Evolutionary conservation across 2,113 vertebrate species (phyloP).

Genomic region (Microcebus griseorufus): DNA sequence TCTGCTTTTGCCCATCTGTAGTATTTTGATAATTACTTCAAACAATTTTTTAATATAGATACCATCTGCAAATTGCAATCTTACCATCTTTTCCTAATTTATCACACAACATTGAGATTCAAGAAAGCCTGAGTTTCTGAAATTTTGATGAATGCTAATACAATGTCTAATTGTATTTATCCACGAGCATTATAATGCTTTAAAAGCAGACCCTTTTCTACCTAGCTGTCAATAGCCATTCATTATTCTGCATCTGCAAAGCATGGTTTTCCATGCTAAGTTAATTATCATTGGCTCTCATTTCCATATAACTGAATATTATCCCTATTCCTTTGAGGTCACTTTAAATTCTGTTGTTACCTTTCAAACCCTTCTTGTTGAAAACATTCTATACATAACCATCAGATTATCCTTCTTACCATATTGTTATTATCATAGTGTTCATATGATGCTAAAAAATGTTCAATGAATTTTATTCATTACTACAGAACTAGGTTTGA

Average conservation of each 20-base stretch:
- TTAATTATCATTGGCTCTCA: conserved; percentile 12
- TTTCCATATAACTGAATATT: not conserved
- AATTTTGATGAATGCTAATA: conserved; percentile 16
- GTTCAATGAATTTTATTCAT: not conserved
- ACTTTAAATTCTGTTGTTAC: not conserved
- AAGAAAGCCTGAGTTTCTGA: not conserved
- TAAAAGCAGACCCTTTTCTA: not conserved
- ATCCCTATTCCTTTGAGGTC: not conserved
- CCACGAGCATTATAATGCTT: not conserved
- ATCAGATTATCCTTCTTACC: not conserved
- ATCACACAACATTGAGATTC: not conserved
- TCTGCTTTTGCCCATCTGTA: not conserved
- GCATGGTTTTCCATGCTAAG: not conserved
- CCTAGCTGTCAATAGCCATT: not conserved
- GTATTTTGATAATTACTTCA: conserved; percentile 4
- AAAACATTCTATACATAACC: not conserved
- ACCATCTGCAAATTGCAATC: not conserved
- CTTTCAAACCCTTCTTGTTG: not conserved
- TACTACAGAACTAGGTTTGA: not conserved
- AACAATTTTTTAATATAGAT: conserved; percentile 13
- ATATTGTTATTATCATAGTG: not conserved
- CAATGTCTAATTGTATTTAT: not conserved
- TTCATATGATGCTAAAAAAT: not conserved
- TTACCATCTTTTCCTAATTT: not conserved
- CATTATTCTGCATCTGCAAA: not conserved